Conservation (phyloP, 2,888 invertebrate species). For the Steinernema hermaphroditum region DNA sequence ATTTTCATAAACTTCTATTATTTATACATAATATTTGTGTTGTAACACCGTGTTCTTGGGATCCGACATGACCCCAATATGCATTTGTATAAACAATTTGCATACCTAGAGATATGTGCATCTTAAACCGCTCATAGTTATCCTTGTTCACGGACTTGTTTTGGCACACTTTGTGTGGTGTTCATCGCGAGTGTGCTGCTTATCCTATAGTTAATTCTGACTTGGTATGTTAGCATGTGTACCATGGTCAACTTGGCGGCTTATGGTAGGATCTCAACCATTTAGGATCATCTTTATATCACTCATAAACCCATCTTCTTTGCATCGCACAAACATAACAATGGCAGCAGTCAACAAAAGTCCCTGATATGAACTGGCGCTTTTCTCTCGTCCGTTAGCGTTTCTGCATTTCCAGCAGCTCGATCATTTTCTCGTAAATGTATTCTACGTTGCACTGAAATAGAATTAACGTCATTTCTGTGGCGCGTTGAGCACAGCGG, state of each 20-base stretch:
- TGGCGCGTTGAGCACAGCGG: background rate
- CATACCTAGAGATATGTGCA: background rate
- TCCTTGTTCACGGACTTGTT: no score
- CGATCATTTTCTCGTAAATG: conserved; percentile 90
- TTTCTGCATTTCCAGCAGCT: conserved; percentile 73
- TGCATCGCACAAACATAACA: conserved; percentile 18
- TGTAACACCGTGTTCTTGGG: background rate
- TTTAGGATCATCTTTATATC: background rate
- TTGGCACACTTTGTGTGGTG: no score
- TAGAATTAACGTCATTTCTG: background rate
- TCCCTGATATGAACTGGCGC: conserved; percentile 17
- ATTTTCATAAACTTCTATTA: conserved; percentile 5
- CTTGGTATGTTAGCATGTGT: no score
- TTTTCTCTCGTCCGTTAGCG: background rate
- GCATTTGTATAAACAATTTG: background rate
- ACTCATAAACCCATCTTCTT: conserved; percentile 16
- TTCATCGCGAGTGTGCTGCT: no score
- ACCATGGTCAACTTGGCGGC: no score
- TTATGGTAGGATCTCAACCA: background rate
- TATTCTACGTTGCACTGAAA: conserved; percentile 84
- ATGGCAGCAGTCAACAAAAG: conserved; percentile 17
- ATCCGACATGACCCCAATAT: background rate
- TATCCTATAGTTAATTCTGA: no score
- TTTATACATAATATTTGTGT: background rate
- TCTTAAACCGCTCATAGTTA: no score